Base-by-base conservation (phyloP, 1,140 invertebrate species). In the Brachionus koreanus region DNA sequence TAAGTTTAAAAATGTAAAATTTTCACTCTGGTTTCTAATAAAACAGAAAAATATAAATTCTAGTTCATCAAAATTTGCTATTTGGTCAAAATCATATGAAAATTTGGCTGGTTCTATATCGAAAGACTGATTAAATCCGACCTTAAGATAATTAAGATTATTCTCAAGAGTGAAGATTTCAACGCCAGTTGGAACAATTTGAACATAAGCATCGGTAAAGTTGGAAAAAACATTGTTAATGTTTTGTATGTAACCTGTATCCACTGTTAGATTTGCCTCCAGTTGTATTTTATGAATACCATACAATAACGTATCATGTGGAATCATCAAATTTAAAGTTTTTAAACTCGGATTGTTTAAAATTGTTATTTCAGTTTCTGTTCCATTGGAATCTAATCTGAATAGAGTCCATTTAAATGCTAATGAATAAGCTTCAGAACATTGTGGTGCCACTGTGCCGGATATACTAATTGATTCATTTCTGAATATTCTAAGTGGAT, bases 171-270 rank as follows among this genome's bases (percentile, higher is more conserved):
- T 16, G 16, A 69, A 37, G 4, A 69, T 23, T 16, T 69, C 65
- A 2, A 69, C 16, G 16, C 35, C 35, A 39, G 65, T 16, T 2
- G 65, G 65, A 7, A 69, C 2, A 16, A 69, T 39, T 0, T 33
- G 37, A 23, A 69, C 3, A 19, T 37, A 39, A 23, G 37, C 65
- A 10, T 69, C 33, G 5, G n/a, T 69, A 19, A 5, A n/a, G 37
- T 69, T 69, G 3, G 16, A 37, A 39, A 69, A 39, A 5, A 69
- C 16, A 39, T 69, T 69, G 7, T 35, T 37, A 5, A 69, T 69
- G 37, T 39, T 69, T 39, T 69, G 37, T 19, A 69, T 69, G n/a
- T 69, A 69, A n/a, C 65, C 65, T 16, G 65, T 69, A 39, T 69
- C 35, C 10, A 69, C 35, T n/a, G 65, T 69, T 1, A 69, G 19